Evolutionary conservation across 23 tunicate genomes (phyloP).

Genomic region (Trididemnum clinides): DNA sequence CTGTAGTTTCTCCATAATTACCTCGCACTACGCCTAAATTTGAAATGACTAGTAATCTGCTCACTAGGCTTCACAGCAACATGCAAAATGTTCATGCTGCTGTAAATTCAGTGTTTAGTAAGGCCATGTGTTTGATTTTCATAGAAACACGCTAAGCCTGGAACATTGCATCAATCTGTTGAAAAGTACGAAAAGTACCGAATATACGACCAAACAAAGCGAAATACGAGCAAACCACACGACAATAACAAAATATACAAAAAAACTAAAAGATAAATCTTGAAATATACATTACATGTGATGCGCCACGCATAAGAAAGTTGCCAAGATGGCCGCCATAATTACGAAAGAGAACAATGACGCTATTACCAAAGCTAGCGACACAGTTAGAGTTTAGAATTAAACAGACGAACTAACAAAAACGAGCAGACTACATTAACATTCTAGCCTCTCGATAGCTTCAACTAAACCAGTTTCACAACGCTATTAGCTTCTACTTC

Average conservation of each 20-base stretch:
- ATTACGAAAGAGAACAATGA: constrained; percentile 90
- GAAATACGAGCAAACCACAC: neutral
- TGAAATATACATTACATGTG: constrained; percentile 45
- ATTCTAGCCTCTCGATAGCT: neutral
- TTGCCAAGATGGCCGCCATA: constrained; percentile 82
- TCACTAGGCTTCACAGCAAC: no score
- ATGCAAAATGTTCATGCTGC: no score
- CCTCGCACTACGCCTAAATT: no score
- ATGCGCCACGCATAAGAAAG: constrained; percentile 69
- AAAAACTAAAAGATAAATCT: neutral
- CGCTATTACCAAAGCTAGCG: constrained; percentile 53
- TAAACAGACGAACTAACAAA: constrained; percentile 25
- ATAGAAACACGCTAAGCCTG: no score
- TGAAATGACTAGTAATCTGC: no score
- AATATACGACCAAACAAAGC: neutral
- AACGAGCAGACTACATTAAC: neutral
- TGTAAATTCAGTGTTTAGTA: no score
- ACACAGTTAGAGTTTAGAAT: constrained; percentile 27
- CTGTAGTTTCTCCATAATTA: no score
- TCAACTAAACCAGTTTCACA: no score
- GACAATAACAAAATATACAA: neutral
- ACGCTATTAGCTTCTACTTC: neutral
- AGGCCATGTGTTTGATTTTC: no score
- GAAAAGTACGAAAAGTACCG: neutral
- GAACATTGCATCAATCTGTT: no score